Evolutionary conservation across 2,113 vertebrate genomes (phyloP).

Genomic region (Crotalus helleri): DNA sequence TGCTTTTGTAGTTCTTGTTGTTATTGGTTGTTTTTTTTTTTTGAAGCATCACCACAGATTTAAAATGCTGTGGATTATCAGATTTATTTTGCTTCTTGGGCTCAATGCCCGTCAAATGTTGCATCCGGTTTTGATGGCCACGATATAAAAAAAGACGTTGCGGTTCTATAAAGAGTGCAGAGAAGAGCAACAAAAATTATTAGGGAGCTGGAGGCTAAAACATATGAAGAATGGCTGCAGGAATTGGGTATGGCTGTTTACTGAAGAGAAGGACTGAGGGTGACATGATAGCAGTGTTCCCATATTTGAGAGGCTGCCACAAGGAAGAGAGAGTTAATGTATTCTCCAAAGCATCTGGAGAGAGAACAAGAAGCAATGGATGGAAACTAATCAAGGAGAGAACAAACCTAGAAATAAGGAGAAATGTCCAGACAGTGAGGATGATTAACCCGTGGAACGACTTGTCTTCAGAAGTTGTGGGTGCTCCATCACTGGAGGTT

Average conservation of each 20-base stretch:
- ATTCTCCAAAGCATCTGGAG: neutral
- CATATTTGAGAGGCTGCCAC: neutral
- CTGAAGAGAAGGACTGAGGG: neutral
- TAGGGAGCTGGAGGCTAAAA: neutral
- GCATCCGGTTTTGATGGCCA: neutral
- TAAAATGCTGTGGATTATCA: conserved; percentile 73
- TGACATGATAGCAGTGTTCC: neutral
- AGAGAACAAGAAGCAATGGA: neutral
- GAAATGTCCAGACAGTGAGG: neutral
- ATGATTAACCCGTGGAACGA: neutral
- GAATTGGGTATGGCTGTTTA: neutral
- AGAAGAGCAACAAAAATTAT: neutral
- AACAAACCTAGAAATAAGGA: neutral
- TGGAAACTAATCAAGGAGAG: neutral
- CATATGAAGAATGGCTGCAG: neutral
- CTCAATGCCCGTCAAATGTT: conserved; percentile 55
- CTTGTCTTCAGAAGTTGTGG: no score
- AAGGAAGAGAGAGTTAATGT: neutral
- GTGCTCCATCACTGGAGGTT: no score
- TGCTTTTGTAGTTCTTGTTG: conserved; percentile 66
- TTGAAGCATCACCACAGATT: conserved; percentile 72
- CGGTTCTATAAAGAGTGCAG: neutral
- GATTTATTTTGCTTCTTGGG: conserved; percentile 66
- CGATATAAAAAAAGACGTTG: neutral
- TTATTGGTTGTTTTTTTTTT: conserved; percentile 58